These are phyloP conservation scores for Epinotia demarniana DNA, from an alignment of 2,888 invertebrate species.

Conservation along the genomic window DNA sequence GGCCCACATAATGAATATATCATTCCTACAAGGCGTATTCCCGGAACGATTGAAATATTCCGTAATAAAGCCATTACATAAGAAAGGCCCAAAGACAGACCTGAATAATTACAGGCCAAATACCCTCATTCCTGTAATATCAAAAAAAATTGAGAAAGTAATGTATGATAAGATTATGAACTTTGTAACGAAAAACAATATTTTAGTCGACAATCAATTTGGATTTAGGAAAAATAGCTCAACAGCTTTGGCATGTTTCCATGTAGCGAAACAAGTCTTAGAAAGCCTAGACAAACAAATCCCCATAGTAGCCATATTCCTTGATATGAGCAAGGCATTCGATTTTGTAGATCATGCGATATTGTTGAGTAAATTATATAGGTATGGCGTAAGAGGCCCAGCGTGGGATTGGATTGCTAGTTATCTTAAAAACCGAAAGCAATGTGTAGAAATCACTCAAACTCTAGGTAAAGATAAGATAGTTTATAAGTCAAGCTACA, in stretches of 20 bases:
- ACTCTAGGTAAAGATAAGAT: too few species aligned
- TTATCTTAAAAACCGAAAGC: too few species aligned
- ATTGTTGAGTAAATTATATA: too few species aligned
- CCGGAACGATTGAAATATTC: conserved; percentile 5
- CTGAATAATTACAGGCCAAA: conserved; percentile 4
- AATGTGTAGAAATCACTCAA: too few species aligned
- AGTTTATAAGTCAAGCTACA: too few species aligned
- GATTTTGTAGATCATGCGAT: too few species aligned
- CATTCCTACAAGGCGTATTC: not conserved
- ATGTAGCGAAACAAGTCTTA: not conserved
- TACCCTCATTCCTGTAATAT: conserved; percentile 2
- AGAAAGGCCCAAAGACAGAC: conserved; percentile 10
- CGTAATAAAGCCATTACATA: conserved; percentile 8
- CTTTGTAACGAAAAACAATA: conserved; percentile 11
- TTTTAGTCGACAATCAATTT: not conserved
- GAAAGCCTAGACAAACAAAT: too few species aligned
- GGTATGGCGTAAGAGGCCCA: too few species aligned
- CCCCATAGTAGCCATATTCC: too few species aligned
- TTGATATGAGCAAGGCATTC: too few species aligned
- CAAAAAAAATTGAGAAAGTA: conserved; percentile 4
- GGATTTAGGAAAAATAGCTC: conserved; percentile 4
- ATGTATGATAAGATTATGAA: conserved; percentile 9
- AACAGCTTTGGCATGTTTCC: conserved; percentile 8
- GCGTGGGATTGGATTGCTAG: too few species aligned
- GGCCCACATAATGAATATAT: too few species aligned